Evolutionary conservation across 2,797 vertebrate genomes (phyloP).

Genomic region (Diplodus puntazzo): DNA sequence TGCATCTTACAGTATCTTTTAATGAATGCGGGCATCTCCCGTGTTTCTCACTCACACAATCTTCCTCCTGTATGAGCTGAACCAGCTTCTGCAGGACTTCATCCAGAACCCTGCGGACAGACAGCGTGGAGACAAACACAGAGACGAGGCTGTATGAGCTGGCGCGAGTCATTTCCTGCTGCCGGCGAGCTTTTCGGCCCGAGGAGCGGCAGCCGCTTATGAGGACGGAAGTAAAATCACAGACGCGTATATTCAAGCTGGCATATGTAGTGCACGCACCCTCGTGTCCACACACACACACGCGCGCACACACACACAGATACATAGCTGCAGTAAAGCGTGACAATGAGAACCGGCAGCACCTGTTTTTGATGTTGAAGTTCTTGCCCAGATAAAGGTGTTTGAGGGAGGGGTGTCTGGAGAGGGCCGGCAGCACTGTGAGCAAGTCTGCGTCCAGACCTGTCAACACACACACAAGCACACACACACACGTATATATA

Average conservation of each 20-base stretch:
- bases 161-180: conserved; percentile 60
- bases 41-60: conserved; percentile 88
- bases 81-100: conserved; percentile 93
- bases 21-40: neutral
- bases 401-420: conserved; percentile 91
- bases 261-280: neutral
- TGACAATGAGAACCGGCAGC: conserved; percentile 30
- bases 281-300: neutral
- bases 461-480: conserved; percentile 72
- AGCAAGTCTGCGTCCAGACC: conserved; percentile 91
- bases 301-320: conserved; percentile 1
- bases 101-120: conserved; percentile 88
- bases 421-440: conserved; percentile 88
- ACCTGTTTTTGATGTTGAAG: conserved; percentile 95
- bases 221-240: conserved; percentile 52
- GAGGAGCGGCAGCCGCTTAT: conserved; percentile 27
- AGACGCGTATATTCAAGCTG: conserved; percentile 50
- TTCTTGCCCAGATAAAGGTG: conserved; percentile 93
- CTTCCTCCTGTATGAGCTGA: conserved; percentile 92
- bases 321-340: conserved; percentile 37
- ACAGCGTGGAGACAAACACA: conserved; percentile 38
- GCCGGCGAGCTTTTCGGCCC: conserved; percentile 40
- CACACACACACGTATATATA: conserved; percentile 37
- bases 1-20: neutral
- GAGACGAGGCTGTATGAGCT: conserved; percentile 46